phyloP scores from a whole-genome alignment of 2,113 vertebrate species.

The Phoxinus phoxinus region DNA sequence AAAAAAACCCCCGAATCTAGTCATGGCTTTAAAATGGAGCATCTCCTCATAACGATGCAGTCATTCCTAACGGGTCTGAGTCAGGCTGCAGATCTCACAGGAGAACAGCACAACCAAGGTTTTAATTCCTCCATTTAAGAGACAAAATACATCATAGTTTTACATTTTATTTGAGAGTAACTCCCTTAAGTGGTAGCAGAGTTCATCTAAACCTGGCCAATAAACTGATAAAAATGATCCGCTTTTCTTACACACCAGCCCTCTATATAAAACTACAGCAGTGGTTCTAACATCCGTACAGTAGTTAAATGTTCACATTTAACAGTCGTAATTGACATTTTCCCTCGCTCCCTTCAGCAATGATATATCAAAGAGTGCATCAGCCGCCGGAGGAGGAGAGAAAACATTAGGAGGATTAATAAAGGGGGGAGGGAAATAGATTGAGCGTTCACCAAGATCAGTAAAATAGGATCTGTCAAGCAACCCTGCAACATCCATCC shows the following conservation, averaged over 20 bases:
- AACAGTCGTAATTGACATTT: constrained; percentile 45
- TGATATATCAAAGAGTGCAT: constrained; percentile 58
- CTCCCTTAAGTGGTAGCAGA: constrained; percentile 6
- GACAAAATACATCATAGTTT: constrained; percentile 9
- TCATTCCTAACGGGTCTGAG: constrained; percentile 70
- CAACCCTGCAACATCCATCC: constrained; percentile 39
- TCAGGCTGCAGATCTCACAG: constrained; percentile 69
- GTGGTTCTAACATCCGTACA: constrained; percentile 14
- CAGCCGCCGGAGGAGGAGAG: constrained; percentile 44
- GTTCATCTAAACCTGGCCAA: constrained; percentile 30
- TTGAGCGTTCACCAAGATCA: constrained; percentile 50
- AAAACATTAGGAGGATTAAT: constrained; percentile 64
- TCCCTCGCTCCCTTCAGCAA: constrained; percentile 54
- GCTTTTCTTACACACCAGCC: neutral
- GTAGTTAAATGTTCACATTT: constrained; percentile 41
- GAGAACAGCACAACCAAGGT: neutral
- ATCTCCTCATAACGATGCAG: constrained; percentile 67
- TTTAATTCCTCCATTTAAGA: constrained; percentile 31
- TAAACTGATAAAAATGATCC: neutral
- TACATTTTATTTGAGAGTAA: neutral
- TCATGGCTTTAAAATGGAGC: constrained; percentile 68
- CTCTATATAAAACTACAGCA: neutral
- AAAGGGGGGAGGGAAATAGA: constrained; percentile 53
- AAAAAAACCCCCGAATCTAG: constrained; percentile 61
- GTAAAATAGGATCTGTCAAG: constrained; percentile 61